Conservation (phyloP, 2,888 invertebrate species). For the Fabriciana adippe region DNA sequence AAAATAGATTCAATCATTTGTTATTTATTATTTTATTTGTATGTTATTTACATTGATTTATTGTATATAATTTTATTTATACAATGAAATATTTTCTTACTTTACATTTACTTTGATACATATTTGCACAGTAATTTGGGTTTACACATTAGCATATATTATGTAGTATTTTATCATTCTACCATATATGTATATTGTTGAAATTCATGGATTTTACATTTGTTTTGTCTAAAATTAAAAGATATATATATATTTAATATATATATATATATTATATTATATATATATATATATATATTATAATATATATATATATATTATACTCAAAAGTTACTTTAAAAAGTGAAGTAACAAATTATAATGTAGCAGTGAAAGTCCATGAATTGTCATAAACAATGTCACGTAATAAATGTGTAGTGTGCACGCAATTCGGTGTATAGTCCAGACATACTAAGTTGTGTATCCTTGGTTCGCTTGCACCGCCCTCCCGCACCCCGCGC, state of each 20-base stretch:
- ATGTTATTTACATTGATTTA: conserved; percentile 2
- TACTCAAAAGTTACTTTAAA: too few species aligned
- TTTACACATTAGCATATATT: neutral
- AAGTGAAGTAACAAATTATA: neutral
- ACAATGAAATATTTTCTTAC: neutral
- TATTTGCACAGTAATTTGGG: conserved; percentile 12
- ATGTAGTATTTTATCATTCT: neutral
- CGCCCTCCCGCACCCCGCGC: conserved; percentile 53
- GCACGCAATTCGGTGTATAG: conserved; percentile 42
- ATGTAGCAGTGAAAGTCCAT: conserved; percentile 29
- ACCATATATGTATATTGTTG: neutral
- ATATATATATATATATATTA: too few species aligned
- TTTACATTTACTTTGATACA: conserved; percentile 1
- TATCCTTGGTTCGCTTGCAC: conserved; percentile 67
- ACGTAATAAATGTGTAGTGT: conserved; percentile 43
- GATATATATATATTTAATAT: too few species aligned
- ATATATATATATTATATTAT: too few species aligned
- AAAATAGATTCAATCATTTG: neutral
- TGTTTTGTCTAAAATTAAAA: neutral
- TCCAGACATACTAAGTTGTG: conserved; percentile 26
- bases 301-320: too few species aligned
- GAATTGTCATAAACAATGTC: conserved; percentile 27
- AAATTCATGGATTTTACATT: conserved; percentile 12
- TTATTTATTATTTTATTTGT: conserved; percentile 1
- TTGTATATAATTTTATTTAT: conserved; percentile 15